Base-by-base conservation (phyloP, 2,888 invertebrate genomes). In the Arrhopalites spinosus region DNA sequence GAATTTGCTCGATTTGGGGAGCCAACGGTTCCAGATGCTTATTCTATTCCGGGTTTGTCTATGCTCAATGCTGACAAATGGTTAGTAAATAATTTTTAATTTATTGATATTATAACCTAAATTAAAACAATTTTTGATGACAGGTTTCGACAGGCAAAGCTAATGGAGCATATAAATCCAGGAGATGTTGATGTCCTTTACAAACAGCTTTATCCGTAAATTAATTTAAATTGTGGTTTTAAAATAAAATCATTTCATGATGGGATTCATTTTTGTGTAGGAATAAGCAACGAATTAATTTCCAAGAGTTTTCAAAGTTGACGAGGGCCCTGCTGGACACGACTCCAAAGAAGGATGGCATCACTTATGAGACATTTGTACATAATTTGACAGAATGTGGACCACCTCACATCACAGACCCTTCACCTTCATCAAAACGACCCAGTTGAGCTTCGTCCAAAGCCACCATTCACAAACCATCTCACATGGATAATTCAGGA, bases 1-100 rank as follows among this genome's bases (percentile, higher is more conserved):
- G 70, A 70, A n/a, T 70, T 15, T 36, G 13, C 70, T 23, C 53
- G 70, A 8, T 70, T 70, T 56, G 70, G 70, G 17, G 70, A 70
- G 30, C n/a, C 70, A 17, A 70, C 53, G n/a, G 53, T 70, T 8
- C 56, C 3, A 8, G 23, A 27, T 27, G 56, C n/a, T 15, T n/a
- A 56, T 8, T 11, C 20, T 20, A 27, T 20, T n/a, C 29, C 56
- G 1, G 70, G 56, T 17, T 29, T 70, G 1, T 70, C 70, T 2
- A 56, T 56, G 56, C 20, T 70, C 17, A 70, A 70, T 56, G n/a
- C 23, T 3, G n/a, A 56, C n/a, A 70, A 70, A 27, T 70, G 70
- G 70, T n/a, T n/a, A n/a, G n/a, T n/a, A n/a, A n/a, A n/a, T n/a
- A n/a, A n/a, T n/a, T n/a, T n/a, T n/a, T n/a, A n/a, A n/a, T n/a